These are phyloP conservation scores for Macrotrachela quadricornifera DNA, from an alignment of 1,140 invertebrate genomes.

Conservation along the genomic window DNA sequence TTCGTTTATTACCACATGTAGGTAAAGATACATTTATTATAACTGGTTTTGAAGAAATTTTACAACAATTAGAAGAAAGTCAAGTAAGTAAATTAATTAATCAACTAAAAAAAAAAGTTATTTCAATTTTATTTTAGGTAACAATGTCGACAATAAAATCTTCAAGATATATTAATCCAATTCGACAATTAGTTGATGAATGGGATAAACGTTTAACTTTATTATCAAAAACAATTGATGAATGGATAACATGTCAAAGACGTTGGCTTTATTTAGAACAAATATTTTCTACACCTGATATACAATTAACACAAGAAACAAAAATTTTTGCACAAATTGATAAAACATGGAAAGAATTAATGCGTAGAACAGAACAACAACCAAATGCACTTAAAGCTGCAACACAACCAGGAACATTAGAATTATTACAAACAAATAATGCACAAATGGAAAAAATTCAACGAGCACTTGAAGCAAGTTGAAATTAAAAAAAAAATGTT, in stretches of 20 bases:
- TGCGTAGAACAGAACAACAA: conserved; percentile 32
- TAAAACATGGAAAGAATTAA: conserved; percentile 63
- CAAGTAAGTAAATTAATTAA: conserved; percentile 48
- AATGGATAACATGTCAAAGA: conserved; percentile 57
- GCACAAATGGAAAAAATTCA: conserved; percentile 27
- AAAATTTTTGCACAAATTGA: conserved; percentile 27
- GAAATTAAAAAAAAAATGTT: background rate
- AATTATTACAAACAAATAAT: conserved; percentile 22
- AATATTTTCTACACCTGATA: conserved; percentile 66
- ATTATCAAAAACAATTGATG: conserved; percentile 50
- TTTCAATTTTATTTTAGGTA: background rate
- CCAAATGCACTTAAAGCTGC: conserved; percentile 28
- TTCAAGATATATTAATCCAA: conserved; percentile 54
- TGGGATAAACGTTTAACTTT: conserved; percentile 49
- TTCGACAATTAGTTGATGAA: conserved; percentile 50
- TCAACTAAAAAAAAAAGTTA: background rate
- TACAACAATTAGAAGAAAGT: conserved; percentile 54
- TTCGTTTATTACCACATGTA: conserved; percentile 21
- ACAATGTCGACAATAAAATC: conserved; percentile 44
- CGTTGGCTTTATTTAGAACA: conserved; percentile 66
- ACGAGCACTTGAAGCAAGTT: conserved; percentile 23
- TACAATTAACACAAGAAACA: conserved; percentile 35
- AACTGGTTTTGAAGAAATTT: conserved; percentile 55
- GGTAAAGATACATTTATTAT: conserved; percentile 51
- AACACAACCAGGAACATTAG: conserved; percentile 24